Evolutionary conservation across 2,888 invertebrate genomes (phyloP), one percentile per base, ranked within the genome.

Genomic region (Notodonta ziczac): DNA sequence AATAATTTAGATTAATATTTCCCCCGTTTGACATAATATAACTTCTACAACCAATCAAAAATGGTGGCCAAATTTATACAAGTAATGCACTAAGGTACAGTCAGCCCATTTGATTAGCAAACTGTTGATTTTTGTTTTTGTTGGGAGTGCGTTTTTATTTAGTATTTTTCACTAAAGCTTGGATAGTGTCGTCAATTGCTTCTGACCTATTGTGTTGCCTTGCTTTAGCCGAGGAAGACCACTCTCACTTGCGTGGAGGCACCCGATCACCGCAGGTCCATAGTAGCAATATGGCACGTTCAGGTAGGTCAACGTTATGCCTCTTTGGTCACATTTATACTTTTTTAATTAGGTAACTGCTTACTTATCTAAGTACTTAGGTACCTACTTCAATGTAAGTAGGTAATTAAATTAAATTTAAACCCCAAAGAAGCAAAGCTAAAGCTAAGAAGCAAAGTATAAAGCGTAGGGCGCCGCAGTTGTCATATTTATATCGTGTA

Each of bases 221-320:
- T 84, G 85, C 88, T 87, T 72, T 88, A 95, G 97, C 97, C 70
- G 97, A 97, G 87, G 97, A 97, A 90, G 97, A 97, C 86, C 97
- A 97, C 86, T 86, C 95, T 66, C 90, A 90, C 73, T 81, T 85
- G 67, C 88, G 92, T 72, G 88, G 83, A 24, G 78, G 78, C 67
- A 77, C 76, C 62, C 89, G 84, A 63, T 76, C 89, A 57, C 82
- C 87, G 70, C 88, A 76, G 53, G 76, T 76, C 61, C 84, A 77
- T 74, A 81, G 77, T 80, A 82, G 75, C 66, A 84, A 83, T 62
- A 71, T 78, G 66, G 73, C 82, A 74, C 87, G 81, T 69, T 55
- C 88, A 90, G 91, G 91, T 91, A 89, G 82, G 61, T 62, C 57
- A 65, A 59, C 61, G 56, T n/a, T 56, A 24, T 60, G 59, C 65